Evolutionary conservation across 2,888 invertebrate genomes (phyloP), one percentile per base, ranked within the genome.

Genomic region (Chrysotoxum bicinctum): DNA sequence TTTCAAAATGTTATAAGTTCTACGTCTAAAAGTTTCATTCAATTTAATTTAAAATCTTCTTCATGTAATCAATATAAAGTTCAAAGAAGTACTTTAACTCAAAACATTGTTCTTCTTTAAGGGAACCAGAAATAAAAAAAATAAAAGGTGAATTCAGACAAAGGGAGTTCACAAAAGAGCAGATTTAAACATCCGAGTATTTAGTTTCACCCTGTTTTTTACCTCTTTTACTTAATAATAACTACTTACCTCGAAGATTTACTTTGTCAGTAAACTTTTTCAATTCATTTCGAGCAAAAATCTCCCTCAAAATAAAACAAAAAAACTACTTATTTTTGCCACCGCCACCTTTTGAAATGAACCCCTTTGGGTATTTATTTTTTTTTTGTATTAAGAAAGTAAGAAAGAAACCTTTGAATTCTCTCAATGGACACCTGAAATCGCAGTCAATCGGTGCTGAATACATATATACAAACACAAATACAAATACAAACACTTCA

Each of bases 371-470:
- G 19, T 45, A 26, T 62, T 21, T 62, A 14, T 26, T 60, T 26
- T 45, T n/a, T 45, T 64, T 30, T 50, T 48, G 7, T 14, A 4
- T 21, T 21, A 21, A 45, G 16, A 45, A 19, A 62, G 1, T 5
- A 52, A 14, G 10, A 48, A 35, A 58, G 84, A 85, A 85, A 60
- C 84, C 84, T 76, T 85, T 85, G 76, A 76, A 73, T 48, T 69
- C 52, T 32, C 62, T 79, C 60, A 68, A 76, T 80, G 84, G 66
- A 76, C 84, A 85, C 75, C 80, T 80, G 80, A 76, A 85, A 85
- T 85, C 72, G 80, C 76, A 80, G 84, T 80, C 76, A 80, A 76
- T 85, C 72, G 70, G 58, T 80, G 75, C 19, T 48, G 1, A 72
- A 50, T 43, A 75, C 56, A 37, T n/a, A 7, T 64, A 54, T 32